phyloP scores from a whole-genome alignment of 53 echinoderm and acorn worm genomes.

The Echinometra lucunter region DNA sequence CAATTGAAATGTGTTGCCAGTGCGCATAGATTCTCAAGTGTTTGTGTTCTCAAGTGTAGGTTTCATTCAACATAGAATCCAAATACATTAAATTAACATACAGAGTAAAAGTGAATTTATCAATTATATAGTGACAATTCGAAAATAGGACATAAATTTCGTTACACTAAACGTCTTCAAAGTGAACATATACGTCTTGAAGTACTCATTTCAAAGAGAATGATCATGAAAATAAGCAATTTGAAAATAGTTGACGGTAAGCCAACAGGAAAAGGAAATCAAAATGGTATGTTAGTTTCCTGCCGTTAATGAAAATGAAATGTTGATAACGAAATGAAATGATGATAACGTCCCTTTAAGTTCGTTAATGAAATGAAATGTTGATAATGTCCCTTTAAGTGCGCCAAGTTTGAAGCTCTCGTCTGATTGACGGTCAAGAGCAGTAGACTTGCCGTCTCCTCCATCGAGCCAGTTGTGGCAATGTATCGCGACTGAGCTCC shows the following conservation, averaged over 20 bases:
- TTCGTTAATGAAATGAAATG: neutral
- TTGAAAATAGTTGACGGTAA: neutral
- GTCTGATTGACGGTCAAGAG: slow-evolving; percentile 69
- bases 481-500: neutral
- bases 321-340: neutral
- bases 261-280: neutral
- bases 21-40: neutral
- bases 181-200: too few species aligned
- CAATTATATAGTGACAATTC: too few species aligned
- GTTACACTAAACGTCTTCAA: too few species aligned
- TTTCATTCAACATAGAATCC: too few species aligned
- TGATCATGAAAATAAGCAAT: neutral
- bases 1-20: too few species aligned
- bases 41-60: neutral
- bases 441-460: slow-evolving; percentile 60
- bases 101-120: neutral
- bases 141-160: too few species aligned
- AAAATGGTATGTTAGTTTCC: neutral
- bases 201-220: neutral
- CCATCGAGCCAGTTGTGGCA: slow-evolving; percentile 38
- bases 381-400: slow-evolving; percentile 32
- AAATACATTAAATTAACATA: too few species aligned
- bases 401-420: slow-evolving; percentile 21
- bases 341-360: slow-evolving; percentile 35
- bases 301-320: neutral